A percentile compares a stretch with the other conserved stretches of the same genome.
phyloP scores from a whole-genome alignment of 1,140 invertebrate genomes.

The Diabrotica virgifera region DNA sequence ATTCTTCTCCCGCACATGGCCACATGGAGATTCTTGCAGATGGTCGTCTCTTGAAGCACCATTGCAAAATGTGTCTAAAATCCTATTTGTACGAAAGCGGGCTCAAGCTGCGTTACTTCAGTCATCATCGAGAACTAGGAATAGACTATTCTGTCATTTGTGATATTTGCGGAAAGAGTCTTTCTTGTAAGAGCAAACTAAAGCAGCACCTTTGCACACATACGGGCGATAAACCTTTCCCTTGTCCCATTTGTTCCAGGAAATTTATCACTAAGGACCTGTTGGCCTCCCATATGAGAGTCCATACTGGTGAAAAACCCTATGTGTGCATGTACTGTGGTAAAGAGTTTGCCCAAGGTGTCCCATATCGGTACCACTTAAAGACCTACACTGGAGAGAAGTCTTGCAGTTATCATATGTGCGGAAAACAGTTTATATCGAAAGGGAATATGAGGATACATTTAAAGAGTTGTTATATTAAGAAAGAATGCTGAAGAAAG shows the following conservation, averaged over 20 bases:
- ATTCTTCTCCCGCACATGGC: constrained; percentile 36
- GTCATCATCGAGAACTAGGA: constrained; percentile 37
- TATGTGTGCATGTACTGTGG: constrained; percentile 39
- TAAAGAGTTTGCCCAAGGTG: constrained; percentile 44
- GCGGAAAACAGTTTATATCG: constrained; percentile 48
- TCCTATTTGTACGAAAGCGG: constrained; percentile 44
- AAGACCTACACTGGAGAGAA: constrained; percentile 51
- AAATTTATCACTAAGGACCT: constrained; percentile 42
- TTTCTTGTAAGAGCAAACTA: constrained; percentile 65
- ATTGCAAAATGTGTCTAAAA: constrained; percentile 44
- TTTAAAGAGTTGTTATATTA: constrained; percentile 23
- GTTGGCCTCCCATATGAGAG: constrained; percentile 38
- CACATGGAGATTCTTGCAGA: constrained; percentile 45
- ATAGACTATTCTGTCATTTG: constrained; percentile 51
- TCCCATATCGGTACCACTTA: constrained; percentile 67
- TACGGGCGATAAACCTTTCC: constrained; percentile 43
- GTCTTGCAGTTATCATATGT: constrained; percentile 50
- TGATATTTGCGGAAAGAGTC: constrained; percentile 74
- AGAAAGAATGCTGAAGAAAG: neutral
- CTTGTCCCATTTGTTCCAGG: constrained; percentile 40
- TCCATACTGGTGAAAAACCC: constrained; percentile 31
- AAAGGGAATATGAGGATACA: constrained; percentile 34
- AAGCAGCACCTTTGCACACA: constrained; percentile 54
- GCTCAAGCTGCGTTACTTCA: constrained; percentile 40
- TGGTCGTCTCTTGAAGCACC: constrained; percentile 39